Percentiles rank a stretch among this genome's conserved stretches.
Conservation (phyloP, 2,113 vertebrate genomes). For the Scytalopus superciliaris region DNA sequence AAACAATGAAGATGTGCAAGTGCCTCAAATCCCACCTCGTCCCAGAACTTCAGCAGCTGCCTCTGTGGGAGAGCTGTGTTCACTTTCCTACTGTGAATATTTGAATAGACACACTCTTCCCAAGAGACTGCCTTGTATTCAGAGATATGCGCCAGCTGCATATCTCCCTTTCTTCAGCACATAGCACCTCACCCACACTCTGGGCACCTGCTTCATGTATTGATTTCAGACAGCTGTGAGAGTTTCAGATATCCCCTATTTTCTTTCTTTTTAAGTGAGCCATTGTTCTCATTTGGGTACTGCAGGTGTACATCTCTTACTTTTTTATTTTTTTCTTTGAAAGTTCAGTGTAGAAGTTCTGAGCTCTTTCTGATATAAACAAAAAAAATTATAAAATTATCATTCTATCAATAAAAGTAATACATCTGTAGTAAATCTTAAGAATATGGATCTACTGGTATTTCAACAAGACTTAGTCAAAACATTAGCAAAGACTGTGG, state of each 20-base stretch:
- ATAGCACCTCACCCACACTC: accelerated
- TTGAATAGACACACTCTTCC: not conserved
- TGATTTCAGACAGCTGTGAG: not conserved
- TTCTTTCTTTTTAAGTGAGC: not conserved
- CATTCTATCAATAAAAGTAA: not conserved
- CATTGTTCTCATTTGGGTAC: not conserved
- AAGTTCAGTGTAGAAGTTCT: not conserved
- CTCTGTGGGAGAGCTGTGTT: not conserved
- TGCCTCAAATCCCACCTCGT: not conserved
- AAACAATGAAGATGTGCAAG: not conserved
- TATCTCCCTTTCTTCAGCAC: not conserved
- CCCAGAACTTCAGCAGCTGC: not conserved
- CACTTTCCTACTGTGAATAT: not conserved
- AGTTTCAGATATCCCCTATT: not conserved
- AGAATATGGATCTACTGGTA: not conserved
- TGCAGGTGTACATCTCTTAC: not conserved
- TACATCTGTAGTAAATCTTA: not conserved
- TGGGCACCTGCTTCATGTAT: not conserved
- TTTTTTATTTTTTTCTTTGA: no score
- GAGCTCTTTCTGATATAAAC: not conserved
- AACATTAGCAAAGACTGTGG: not conserved
- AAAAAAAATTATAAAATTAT: not conserved
- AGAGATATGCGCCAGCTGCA: not conserved
- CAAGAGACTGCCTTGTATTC: not conserved
- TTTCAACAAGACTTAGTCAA: not conserved